Evolutionary conservation across 2,113 vertebrate species (phyloP).

Genomic region (Sapayoa aenigma): DNA sequence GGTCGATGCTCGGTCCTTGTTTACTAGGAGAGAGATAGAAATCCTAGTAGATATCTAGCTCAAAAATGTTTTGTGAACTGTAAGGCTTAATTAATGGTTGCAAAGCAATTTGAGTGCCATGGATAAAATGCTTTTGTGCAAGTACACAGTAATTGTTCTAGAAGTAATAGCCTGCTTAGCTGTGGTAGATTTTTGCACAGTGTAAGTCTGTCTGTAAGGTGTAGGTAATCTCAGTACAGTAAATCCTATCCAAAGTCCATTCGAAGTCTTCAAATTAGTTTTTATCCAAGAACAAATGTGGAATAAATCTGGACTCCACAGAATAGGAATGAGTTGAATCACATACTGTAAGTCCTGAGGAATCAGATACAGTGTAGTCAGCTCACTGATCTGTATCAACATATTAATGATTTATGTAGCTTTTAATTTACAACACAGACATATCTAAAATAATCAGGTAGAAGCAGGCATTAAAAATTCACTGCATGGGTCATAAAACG

Average conservation of each 20-base stretch:
- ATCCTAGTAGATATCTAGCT: neutral
- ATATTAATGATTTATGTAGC: slow-evolving; percentile 80
- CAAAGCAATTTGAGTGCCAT: neutral
- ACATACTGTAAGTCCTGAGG: slow-evolving; percentile 58
- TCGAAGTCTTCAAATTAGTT: neutral
- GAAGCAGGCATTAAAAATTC: slow-evolving; percentile 78
- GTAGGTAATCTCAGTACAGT: neutral
- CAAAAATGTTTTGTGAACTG: neutral
- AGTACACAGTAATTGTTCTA: neutral
- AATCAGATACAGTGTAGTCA: slow-evolving; percentile 72
- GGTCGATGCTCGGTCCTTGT: neutral
- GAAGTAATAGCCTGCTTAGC: neutral
- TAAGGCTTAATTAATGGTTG: neutral
- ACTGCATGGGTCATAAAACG: slow-evolving; percentile 79
- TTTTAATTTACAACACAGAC: slow-evolving; percentile 80
- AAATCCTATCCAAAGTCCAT: neutral
- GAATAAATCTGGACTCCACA: slow-evolving; percentile 27
- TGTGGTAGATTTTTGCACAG: neutral
- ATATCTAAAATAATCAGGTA: slow-evolving; percentile 83
- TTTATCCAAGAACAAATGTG: slow-evolving; percentile 4
- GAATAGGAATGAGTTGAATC: slow-evolving; percentile 57
- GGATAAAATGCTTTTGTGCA: neutral
- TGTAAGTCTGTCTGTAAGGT: neutral
- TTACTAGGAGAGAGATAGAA: neutral
- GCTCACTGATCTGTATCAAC: slow-evolving; percentile 78